These are phyloP conservation scores for Riparia riparia DNA, from an alignment of 2,113 vertebrate species.

Conservation along the genomic window DNA sequence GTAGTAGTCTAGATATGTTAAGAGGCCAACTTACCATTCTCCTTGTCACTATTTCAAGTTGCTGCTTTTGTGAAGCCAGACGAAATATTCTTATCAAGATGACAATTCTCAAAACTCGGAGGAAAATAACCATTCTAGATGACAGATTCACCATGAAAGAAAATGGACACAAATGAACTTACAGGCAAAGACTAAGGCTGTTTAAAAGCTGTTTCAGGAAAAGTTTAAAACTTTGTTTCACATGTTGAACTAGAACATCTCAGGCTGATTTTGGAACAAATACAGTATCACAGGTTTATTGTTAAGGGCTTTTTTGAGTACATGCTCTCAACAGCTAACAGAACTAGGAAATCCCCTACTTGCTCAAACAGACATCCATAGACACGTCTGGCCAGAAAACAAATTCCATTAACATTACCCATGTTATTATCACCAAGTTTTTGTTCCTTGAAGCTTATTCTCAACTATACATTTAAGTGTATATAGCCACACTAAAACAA, in stretches of 20 bases:
- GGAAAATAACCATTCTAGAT: conserved; percentile 80
- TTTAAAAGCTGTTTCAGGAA: background rate
- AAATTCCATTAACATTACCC: background rate
- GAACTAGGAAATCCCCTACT: background rate
- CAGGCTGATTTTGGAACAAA: background rate
- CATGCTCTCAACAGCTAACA: background rate
- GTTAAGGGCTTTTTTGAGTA: background rate
- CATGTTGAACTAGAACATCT: background rate
- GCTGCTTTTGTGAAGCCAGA: conserved; percentile 86
- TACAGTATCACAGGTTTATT: background rate
- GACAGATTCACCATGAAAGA: background rate
- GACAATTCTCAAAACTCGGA: conserved; percentile 86
- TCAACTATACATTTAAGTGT: background rate
- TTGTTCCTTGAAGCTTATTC: background rate
- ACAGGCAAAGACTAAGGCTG: background rate
- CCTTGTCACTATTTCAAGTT: conserved; percentile 88
- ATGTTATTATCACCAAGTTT: background rate
- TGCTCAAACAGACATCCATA: background rate
- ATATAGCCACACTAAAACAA: background rate
- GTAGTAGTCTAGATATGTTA: background rate
- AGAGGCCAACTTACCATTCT: conserved; percentile 84
- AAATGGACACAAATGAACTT: background rate
- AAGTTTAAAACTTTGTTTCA: background rate
- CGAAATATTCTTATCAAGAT: conserved; percentile 90
- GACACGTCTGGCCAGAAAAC: background rate